Conservation (phyloP, 1,140 invertebrate genomes). For the Lethocerus indicus region DNA sequence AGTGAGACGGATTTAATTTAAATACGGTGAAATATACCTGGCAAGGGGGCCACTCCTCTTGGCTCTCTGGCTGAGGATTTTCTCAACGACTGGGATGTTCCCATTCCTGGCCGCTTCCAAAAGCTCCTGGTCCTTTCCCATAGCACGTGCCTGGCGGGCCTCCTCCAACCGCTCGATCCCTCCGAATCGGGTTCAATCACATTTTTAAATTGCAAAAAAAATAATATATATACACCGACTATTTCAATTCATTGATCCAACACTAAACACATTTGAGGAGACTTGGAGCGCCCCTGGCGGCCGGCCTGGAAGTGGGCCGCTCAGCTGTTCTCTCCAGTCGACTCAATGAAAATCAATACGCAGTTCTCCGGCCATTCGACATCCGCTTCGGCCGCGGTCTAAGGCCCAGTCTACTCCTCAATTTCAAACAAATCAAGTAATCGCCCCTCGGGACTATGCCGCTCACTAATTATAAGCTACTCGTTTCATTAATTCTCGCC, state of each 20-base stretch:
- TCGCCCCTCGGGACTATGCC: too few species aligned
- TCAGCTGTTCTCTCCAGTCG: too few species aligned
- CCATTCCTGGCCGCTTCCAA: constrained; percentile 87
- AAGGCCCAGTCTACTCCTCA: too few species aligned
- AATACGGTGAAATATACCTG: too few species aligned
- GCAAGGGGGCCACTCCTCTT: constrained; percentile 84
- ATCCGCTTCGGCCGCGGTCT: too few species aligned
- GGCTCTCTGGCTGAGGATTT: constrained; percentile 72
- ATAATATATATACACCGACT: constrained; percentile 36
- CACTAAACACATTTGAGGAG: constrained; percentile 45
- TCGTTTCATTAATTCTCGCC: too few species aligned
- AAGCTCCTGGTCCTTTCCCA: constrained; percentile 93
- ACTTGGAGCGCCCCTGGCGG: constrained; percentile 16
- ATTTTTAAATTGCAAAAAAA: constrained; percentile 24
- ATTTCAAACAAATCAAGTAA: too few species aligned
- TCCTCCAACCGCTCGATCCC: constrained; percentile 20
- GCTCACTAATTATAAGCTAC: too few species aligned
- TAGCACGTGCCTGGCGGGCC: constrained; percentile 37
- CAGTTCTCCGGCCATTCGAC: too few species aligned
- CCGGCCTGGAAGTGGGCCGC: too few species aligned
- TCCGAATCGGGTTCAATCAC: background rate
- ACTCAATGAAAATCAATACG: too few species aligned
- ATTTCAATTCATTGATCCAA: constrained; percentile 56
- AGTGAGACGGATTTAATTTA: too few species aligned
- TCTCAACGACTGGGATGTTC: constrained; percentile 73